These are phyloP conservation scores for Caenorhabditis sp. DNA, from an alignment of 2,888 invertebrate species.

Conservation along the genomic window DNA sequence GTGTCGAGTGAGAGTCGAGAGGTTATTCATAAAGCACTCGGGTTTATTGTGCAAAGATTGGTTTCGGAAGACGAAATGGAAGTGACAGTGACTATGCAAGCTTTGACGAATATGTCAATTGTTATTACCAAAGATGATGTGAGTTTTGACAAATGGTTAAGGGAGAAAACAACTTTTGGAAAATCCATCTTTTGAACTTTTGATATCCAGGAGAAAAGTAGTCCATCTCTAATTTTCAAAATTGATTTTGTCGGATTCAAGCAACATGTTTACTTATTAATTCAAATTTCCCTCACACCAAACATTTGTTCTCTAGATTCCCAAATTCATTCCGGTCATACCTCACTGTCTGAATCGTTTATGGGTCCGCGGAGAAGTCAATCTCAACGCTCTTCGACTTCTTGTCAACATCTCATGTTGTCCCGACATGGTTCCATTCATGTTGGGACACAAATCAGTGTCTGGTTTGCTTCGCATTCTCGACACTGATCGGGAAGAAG, in stretches of 20 bases:
- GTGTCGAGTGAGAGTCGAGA: slow-evolving; percentile 48
- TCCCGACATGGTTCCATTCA: slow-evolving; percentile 76
- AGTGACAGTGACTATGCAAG: slow-evolving; percentile 64
- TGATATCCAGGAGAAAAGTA: too few relatives aligned
- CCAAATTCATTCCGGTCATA: slow-evolving; percentile 54
- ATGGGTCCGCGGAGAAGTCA: slow-evolving; percentile 64
- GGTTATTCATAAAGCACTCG: slow-evolving; percentile 46
- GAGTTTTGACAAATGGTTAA: too few relatives aligned
- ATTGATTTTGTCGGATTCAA: too few relatives aligned
- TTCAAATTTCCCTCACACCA: neutral
- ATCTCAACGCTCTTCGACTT: slow-evolving; percentile 73
- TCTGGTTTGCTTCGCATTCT: slow-evolving; percentile 61
- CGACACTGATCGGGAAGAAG: slow-evolving; percentile 63
- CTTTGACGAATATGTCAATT: slow-evolving; percentile 64
- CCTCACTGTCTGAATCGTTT: slow-evolving; percentile 54
- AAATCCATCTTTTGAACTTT: too few relatives aligned
- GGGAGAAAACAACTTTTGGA: too few relatives aligned
- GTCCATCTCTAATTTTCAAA: neutral
- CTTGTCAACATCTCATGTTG: slow-evolving; percentile 77
- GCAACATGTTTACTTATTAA: too few relatives aligned
- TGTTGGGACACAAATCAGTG: slow-evolving; percentile 75
- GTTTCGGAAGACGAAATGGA: slow-evolving; percentile 61
- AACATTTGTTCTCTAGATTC: slow-evolving; percentile 28
- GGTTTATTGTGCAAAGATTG: slow-evolving; percentile 52
- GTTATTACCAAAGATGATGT: slow-evolving; percentile 54